Base-by-base conservation (phyloP, 2,888 invertebrate species). In the Caenorhabditis wallacei region DNA sequence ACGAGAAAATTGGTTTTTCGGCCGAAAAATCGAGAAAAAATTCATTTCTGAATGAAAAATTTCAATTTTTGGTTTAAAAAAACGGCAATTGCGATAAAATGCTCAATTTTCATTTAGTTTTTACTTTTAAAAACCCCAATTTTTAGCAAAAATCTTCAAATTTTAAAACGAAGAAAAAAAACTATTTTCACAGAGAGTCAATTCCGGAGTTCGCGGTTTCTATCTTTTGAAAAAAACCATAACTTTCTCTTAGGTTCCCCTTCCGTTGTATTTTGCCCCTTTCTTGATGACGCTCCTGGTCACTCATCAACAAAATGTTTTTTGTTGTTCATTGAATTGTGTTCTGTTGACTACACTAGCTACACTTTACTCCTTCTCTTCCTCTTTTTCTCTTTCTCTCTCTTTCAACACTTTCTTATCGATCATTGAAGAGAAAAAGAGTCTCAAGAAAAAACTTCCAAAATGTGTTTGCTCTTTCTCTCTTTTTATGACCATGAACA, bases 371-470 rank as follows among this genome's bases (percentile, higher is more conserved):
- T 53, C 26, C 16, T 8, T 20, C 7, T 20, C 59, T 11, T n/a
- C 18, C 30, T 18, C 22, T 13, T 16, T 54, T 24, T 13, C 26
- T 24, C 43, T 18, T 48, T 48, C 35, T 40, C 24, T 56, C 69
- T 40, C 54, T 69, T 69, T 54, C 69, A 56, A 69, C 69, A 40
- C 54, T 69, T 69, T 54, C 69, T 69, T 69, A 69, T 69, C 69
- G 69, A 69, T 69, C 69, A 68, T 37, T 37, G 24, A 18, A 53
- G 43, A 43, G 43, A 13, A 43, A 13, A 13, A 48, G 46, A 48
- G 46, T 18, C 46, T 48, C 46, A 18, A 13, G 54, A 68, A 53
- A 53, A 53, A 20, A 22, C 53, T 54, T 13, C 68, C 35, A 54
- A 35, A 53, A n/a, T n/a, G n/a, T 69, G 56, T 69, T 69, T 69